phyloP scores from a whole-genome alignment of 2,888 invertebrate species.

The Machimus rusticus region DNA sequence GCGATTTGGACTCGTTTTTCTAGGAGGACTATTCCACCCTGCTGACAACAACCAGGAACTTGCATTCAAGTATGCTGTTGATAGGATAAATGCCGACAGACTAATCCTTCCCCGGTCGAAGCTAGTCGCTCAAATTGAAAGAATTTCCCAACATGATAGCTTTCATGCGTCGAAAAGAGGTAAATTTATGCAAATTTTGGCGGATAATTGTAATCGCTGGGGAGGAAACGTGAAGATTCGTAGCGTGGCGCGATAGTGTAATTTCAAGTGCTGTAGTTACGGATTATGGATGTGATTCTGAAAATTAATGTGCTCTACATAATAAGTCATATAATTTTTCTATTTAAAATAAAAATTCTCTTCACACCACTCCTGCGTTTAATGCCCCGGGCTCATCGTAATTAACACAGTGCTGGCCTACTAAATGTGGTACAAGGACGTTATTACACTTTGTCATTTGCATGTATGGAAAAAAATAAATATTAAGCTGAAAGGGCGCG shows the following conservation, averaged over 20 bases:
- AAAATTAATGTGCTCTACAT: neutral
- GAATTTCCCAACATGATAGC: slow-evolving; percentile 89
- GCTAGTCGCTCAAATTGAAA: slow-evolving; percentile 87
- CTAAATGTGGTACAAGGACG: neutral
- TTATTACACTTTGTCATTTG: neutral
- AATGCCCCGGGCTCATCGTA: neutral
- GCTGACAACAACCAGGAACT: slow-evolving; percentile 88
- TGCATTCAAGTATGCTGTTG: slow-evolving; percentile 92
- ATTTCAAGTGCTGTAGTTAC: neutral
- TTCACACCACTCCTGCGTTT: neutral
- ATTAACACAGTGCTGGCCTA: neutral
- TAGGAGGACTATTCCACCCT: slow-evolving; percentile 89
- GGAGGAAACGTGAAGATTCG: neutral
- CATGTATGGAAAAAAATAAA: neutral
- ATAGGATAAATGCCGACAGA: slow-evolving; percentile 85
- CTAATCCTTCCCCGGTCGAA: slow-evolving; percentile 85
- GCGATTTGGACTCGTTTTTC: neutral
- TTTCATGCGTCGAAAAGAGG: slow-evolving; percentile 94
- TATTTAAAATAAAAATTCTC: neutral
- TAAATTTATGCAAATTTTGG: slow-evolving; percentile 60
- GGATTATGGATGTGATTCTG: neutral
- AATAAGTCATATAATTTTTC: neutral
- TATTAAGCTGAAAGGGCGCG: neutral
- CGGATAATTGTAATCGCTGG: neutral
- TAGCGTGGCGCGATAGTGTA: neutral